These are phyloP conservation scores for Lucilia cuprina DNA, from an alignment of 1,140 invertebrate genomes.

Conservation along the genomic window DNA sequence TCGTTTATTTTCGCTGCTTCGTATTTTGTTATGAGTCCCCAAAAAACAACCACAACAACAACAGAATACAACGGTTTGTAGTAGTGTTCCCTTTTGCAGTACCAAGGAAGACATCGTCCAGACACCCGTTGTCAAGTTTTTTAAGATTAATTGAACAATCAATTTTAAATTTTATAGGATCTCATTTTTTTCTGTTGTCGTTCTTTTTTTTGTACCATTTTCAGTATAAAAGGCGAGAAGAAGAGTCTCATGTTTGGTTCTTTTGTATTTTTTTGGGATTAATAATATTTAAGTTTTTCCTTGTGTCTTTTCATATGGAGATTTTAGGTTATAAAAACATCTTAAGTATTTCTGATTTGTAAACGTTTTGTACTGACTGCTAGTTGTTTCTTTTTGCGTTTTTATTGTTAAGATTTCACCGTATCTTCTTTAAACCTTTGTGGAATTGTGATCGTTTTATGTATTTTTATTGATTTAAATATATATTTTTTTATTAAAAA, in stretches of 20 bases:
- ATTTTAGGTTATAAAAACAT: background rate
- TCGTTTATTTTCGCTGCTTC: no score
- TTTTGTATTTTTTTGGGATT: constrained; percentile 15
- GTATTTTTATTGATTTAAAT: background rate
- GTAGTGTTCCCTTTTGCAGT: no score
- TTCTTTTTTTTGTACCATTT: background rate
- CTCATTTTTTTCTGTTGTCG: constrained; percentile 53
- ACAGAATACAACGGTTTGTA: background rate
- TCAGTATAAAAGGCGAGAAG: background rate
- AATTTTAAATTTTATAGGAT: constrained; percentile 62
- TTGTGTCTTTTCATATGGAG: constrained; percentile 37
- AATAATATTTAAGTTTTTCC: constrained; percentile 38
- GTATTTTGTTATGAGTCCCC: no score
- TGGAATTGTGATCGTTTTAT: background rate
- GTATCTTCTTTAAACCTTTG: background rate
- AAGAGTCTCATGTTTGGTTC: background rate
- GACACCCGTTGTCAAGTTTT: constrained; percentile 53
- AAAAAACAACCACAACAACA: background rate
- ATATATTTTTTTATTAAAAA: no score
- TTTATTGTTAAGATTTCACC: constrained; percentile 23
- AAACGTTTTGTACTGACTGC: constrained; percentile 19
- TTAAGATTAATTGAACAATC: constrained; percentile 62
- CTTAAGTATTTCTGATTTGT: constrained; percentile 18
- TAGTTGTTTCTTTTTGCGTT: background rate
- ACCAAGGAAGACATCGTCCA: constrained; percentile 33